A percentile compares a stretch with the other conserved stretches of the same genome.
These are phyloP conservation scores for Rhinolophus ferrumequinum DNA, from an alignment of 2,113 vertebrate species.

Conservation along the genomic window DNA sequence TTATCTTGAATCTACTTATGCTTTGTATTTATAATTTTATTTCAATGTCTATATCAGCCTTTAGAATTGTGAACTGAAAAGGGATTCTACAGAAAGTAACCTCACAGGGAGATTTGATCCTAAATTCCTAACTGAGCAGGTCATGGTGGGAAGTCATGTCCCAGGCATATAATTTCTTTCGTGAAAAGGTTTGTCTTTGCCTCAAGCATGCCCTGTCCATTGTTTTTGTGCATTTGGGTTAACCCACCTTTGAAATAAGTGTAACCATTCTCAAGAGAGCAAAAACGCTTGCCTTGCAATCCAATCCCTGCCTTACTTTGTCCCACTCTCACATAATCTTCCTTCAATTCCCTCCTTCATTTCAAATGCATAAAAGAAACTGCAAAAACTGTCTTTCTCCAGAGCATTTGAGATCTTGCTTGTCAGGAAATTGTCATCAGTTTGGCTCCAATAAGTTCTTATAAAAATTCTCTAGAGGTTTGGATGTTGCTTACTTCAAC, in stretches of 20 bases:
- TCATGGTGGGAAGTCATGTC: too few relatives aligned
- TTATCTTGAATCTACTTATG: neutral
- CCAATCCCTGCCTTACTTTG: too few relatives aligned
- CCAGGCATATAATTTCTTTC: neutral
- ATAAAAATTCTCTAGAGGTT: neutral
- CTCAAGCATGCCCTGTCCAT: neutral
- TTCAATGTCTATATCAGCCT: neutral
- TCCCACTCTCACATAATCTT: neutral
- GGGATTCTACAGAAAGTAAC: neutral
- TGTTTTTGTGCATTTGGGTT: neutral
- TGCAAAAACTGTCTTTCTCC: neutral
- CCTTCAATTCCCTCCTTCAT: neutral
- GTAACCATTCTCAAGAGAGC: too few relatives aligned
- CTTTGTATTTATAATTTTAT: constrained; percentile 5
- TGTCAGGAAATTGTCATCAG: neutral
- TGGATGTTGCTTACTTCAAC: neutral
- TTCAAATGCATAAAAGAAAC: neutral
- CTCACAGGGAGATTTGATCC: neutral
- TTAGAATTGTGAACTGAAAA: neutral
- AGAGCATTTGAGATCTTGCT: neutral
- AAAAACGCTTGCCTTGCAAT: neutral
- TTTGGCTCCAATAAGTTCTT: neutral
- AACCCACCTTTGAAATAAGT: too few relatives aligned
- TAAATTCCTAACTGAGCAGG: neutral
- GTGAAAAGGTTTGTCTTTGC: neutral